Evolutionary conservation across 2,797 vertebrate genomes (phyloP).

Genomic region (Spinus pinus): DNA sequence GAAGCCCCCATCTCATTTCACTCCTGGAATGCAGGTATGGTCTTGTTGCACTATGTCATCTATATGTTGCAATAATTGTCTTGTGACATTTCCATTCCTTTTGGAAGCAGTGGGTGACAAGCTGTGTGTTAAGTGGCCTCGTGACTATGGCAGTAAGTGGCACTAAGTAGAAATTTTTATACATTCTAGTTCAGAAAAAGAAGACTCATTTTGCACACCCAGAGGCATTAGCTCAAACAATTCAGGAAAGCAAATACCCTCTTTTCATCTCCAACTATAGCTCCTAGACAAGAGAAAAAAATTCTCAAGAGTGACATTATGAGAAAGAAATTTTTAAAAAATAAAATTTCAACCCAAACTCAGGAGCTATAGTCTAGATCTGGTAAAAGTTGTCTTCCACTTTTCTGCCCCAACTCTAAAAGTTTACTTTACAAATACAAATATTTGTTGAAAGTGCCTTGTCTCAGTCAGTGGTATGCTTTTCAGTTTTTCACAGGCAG

Average conservation of each 20-base stretch:
- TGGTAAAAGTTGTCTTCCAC: not conserved
- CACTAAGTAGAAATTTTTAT: not conserved
- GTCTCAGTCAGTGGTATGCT: not conserved
- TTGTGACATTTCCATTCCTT: not conserved
- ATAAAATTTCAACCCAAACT: not conserved
- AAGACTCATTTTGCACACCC: not conserved
- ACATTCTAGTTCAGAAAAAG: not conserved
- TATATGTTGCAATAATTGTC: not conserved
- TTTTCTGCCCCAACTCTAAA: not conserved
- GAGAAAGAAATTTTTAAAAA: not conserved
- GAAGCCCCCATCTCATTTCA: not conserved
- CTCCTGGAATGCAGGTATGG: not conserved
- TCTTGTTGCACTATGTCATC: not conserved
- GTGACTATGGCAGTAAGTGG: not conserved
- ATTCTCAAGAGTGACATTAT: not conserved
- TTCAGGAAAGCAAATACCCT: not conserved
- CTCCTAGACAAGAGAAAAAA: not conserved
- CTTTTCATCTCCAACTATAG: not conserved
- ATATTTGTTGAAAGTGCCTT: not conserved
- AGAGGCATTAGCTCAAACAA: not conserved
- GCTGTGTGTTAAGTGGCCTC: not conserved
- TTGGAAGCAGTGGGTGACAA: not conserved
- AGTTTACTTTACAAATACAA: not conserved
- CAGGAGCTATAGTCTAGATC: not conserved
- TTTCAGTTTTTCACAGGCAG: not conserved